Evolutionary conservation across 2,113 vertebrate genomes (phyloP), one percentile per base, ranked within the genome.

Genomic region (Cavia aperea): DNA sequence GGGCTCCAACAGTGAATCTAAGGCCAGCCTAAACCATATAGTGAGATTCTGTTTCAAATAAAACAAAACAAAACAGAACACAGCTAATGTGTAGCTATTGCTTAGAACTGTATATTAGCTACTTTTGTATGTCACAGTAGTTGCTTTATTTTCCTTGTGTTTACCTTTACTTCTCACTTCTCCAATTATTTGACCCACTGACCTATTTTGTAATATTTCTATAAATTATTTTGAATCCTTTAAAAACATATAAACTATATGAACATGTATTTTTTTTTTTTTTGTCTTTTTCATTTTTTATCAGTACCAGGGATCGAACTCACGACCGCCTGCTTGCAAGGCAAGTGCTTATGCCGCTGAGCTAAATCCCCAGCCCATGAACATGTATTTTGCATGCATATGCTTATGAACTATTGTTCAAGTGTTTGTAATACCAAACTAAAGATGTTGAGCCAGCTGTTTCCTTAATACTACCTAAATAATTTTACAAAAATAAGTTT

Each of bases 191-290:
- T 54, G 86, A 93, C 62, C n/a, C 70, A 91, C 26, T 62, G 75
- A 62, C 82, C 89, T 60, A 89, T 49, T 95, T 89, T 33, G 58
- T 84, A 60, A 73, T 26, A 82, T 78, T 93, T 90, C 63, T 87
- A 1, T 77, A 89, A 88, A 54, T 81, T 83, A 31, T 49, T 92
- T 93, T 1, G 1, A 84, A 91, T 79, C 10, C n/a, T 89, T 56
- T 65, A 66, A 60, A 70, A 92, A 84, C 60, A 81, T 39, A 70
- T 19, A n/a, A 84, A 43, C 60, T 54, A 66, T 81, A 63, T 68
- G 58, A 62, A 29, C 87, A 86, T 68, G 10, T 81, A 39, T 62
- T 93, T 88, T 46, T 39, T 39, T 39, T 39, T 39, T 39, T 39
- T 39, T 39, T 39, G 39, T 39, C 39, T 39, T 39, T 39, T 39